A percentile compares a stretch with the other conserved stretches of the same genome.
Evolutionary conservation across 2,113 vertebrate species (phyloP).

Genomic region (Megaceryle maxima): DNA sequence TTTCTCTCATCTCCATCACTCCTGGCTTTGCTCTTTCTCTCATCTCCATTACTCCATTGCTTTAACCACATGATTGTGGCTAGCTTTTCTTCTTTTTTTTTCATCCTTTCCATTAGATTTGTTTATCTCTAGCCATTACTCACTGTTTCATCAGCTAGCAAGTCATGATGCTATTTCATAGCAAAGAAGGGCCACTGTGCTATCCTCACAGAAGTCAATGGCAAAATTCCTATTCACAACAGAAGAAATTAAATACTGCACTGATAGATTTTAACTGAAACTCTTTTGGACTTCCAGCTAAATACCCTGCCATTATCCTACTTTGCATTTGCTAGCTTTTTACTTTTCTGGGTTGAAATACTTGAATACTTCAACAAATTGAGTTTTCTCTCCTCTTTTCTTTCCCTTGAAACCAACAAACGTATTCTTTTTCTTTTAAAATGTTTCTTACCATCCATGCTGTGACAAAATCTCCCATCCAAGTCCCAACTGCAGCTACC

Average conservation of each 20-base stretch:
- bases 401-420: not conserved
- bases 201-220: not conserved
- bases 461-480: constrained; percentile 99
- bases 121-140: not conserved
- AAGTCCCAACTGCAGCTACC: constrained; percentile 95
- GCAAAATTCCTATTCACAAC: not conserved
- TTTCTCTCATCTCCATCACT: not conserved
- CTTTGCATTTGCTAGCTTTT: not conserved
- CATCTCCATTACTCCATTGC: not conserved
- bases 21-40: not conserved
- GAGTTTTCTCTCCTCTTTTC: not conserved
- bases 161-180: not conserved
- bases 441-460: constrained; percentile 95
- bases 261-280: not conserved
- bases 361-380: not conserved
- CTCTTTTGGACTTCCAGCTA: not conserved
- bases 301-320: not conserved
- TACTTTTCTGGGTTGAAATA: not conserved
- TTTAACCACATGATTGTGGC: not conserved
- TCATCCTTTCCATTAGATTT: not conserved
- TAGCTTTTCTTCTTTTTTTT: not conserved
- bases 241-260: not conserved
- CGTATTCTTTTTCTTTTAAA: not conserved
- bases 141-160: not conserved
- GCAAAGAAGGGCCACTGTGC: not conserved